Percentiles rank a stretch among this genome's conserved stretches.
Evolutionary conservation across 2,797 vertebrate species (phyloP).

Genomic region (Sebastes matsubarae): DNA sequence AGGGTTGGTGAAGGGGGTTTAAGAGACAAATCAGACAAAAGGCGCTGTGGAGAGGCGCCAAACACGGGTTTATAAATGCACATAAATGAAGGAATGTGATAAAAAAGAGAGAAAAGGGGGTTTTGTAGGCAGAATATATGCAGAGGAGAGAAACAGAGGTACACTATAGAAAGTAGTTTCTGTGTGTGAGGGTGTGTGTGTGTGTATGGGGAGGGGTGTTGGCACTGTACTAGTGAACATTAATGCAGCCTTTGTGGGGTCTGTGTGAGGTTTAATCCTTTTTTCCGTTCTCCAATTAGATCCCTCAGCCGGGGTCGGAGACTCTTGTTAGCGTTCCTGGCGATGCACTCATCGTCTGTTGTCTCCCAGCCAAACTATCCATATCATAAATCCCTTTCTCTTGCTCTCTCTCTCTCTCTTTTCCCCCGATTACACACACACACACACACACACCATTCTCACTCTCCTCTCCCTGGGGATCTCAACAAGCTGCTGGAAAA

Average conservation of each 20-base stretch:
- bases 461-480: slow-evolving; percentile 75
- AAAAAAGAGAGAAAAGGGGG: neutral
- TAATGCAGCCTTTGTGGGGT: slow-evolving; percentile 75
- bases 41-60: slow-evolving; percentile 29
- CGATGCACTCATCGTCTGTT: slow-evolving; percentile 48
- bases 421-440: neutral
- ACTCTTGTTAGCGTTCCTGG: slow-evolving; percentile 56
- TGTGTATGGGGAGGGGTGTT: slow-evolving; percentile 34
- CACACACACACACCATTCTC: slow-evolving; percentile 32
- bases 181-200: slow-evolving; percentile 20
- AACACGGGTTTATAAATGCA: slow-evolving; percentile 46
- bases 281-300: slow-evolving; percentile 76
- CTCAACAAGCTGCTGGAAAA: slow-evolving; percentile 80
- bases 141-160: slow-evolving; percentile 29
- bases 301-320: slow-evolving; percentile 59
- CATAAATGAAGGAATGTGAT: slow-evolving; percentile 63
- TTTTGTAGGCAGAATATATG: slow-evolving; percentile 34
- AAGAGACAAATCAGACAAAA: slow-evolving; percentile 51
- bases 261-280: slow-evolving; percentile 68
- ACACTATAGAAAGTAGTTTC: slow-evolving; percentile 47
- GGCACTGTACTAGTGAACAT: slow-evolving; percentile 68
- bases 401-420: neutral
- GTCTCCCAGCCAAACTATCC: slow-evolving; percentile 64
- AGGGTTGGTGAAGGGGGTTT: slow-evolving; percentile 30
- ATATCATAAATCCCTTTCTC: slow-evolving; percentile 69